Evolutionary conservation across 2,113 vertebrate species (phyloP).

Genomic region (Stegastes partitus): DNA sequence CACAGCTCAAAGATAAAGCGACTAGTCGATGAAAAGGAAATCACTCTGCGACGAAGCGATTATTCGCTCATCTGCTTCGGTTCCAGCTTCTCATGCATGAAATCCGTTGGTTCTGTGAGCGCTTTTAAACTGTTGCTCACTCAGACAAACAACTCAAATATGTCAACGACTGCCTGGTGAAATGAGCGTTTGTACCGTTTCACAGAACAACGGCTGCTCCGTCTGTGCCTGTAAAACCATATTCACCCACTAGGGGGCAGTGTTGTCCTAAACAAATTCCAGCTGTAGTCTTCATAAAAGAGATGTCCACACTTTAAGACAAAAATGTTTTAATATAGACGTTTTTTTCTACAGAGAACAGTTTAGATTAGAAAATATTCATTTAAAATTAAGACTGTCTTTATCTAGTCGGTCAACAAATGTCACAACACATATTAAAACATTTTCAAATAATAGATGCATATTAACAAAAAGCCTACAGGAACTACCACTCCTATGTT

Average conservation of each 20-base stretch:
- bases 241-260: constrained; percentile 9
- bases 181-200: no score
- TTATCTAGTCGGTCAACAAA: constrained; percentile 19
- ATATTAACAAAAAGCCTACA: constrained; percentile 58
- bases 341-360: constrained; percentile 43
- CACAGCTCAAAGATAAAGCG: no score
- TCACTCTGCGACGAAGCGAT: no score
- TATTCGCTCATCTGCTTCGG: no score
- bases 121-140: no score
- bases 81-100: no score
- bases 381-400: constrained; percentile 34
- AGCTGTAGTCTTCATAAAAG: background rate
- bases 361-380: constrained; percentile 65
- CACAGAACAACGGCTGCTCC: no score
- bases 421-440: constrained; percentile 48
- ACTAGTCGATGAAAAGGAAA: no score
- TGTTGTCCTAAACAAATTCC: background rate
- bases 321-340: constrained; percentile 70
- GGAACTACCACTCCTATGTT: constrained; percentile 4
- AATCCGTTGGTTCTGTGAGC: no score
- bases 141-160: no score
- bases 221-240: no score
- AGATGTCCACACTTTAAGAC: constrained; percentile 8
- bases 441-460: constrained; percentile 43
- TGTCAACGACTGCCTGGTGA: no score